Percentiles rank a stretch among this genome's conserved stretches.
Evolutionary conservation across 1,140 invertebrate genomes (phyloP).

Genomic region (Thrips palmi): DNA sequence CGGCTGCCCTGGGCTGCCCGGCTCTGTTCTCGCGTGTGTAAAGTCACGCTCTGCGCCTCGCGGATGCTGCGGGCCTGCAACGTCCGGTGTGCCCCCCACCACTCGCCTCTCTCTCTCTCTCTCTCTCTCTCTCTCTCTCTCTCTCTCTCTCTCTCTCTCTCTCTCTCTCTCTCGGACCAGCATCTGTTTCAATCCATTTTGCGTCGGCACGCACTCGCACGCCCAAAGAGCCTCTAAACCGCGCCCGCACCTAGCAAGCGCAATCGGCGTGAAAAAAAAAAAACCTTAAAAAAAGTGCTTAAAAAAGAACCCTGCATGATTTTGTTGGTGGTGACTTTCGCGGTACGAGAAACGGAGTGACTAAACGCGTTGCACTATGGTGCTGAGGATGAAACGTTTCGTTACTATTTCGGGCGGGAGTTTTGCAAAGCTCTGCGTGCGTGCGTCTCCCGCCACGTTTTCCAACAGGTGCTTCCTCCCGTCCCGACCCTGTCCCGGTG

Average conservation of each 20-base stretch:
- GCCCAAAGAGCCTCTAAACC: too few relatives aligned
- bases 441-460: too few relatives aligned
- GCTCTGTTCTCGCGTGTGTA: background rate
- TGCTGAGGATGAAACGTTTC: too few relatives aligned
- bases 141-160: slow-evolving; percentile 8
- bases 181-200: background rate
- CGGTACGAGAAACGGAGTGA: too few relatives aligned
- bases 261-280: too few relatives aligned
- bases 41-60: background rate
- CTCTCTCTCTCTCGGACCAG: slow-evolving; percentile 9
- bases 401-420: too few relatives aligned
- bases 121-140: slow-evolving; percentile 5
- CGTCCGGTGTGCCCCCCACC: slow-evolving; percentile 15
- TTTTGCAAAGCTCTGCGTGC: too few relatives aligned
- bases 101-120: slow-evolving; percentile 13
- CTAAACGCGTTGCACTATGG: too few relatives aligned
- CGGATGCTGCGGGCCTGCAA: background rate
- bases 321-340: slow-evolving; percentile 4
- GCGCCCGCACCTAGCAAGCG: too few relatives aligned
- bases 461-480: too few relatives aligned
- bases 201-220: background rate
- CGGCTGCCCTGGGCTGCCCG: background rate
- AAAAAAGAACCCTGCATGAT: slow-evolving; percentile 1
- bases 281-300: slow-evolving; percentile 9
- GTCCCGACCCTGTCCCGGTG: too few relatives aligned